Evolutionary conservation across 1,140 invertebrate species (phyloP), one percentile per base, ranked within the genome.

Genomic region (Psix sp.): DNA sequence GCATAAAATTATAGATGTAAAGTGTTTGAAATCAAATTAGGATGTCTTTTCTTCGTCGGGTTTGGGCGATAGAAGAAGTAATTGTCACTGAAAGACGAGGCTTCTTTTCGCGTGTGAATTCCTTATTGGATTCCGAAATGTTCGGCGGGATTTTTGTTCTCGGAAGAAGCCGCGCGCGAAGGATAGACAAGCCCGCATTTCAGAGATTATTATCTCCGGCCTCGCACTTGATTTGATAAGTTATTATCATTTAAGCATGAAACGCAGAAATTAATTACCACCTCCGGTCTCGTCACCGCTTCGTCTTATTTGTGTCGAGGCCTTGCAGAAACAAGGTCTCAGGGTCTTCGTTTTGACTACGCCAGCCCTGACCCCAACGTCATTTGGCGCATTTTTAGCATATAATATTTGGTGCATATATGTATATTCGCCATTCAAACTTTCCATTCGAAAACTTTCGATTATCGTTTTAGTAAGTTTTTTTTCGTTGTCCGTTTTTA

Each of bases 191-290:
- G 29, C 70, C 70, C 70, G 70, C 70, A 73, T 73, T 46, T 26
- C 48, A 21, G 13, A 59, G 70, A 73, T 73, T 24, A 73, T 73
- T 66, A 73, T 73, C 70, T 66, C 2, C 29, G 38, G 52, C 52
- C 60, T 73, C 68, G 59, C 59, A 73, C 59, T 73, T 73, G 68
- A 65, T 73, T 59, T 52, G 59, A 73, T 73, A 73, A 73, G 68
- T 73, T 73, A 73, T 73, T 65, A 73, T 73, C 60, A 54, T 65
- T 65, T 59, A 54, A 49, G 52, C 59, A 73, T 38, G 59, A 73
- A 40, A 73, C 20, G 52, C 33, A 46, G 26, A 73, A 65, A 73
- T 73, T 73, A 65, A 73, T 73, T 73, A 59, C 51, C 57, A 16
- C 40, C 38, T 52, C 33, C 57, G 18, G 54, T 14, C 35, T 62